These are phyloP conservation scores for Ophion ellenae DNA, from an alignment of 2,888 invertebrate genomes.

Conservation along the genomic window DNA sequence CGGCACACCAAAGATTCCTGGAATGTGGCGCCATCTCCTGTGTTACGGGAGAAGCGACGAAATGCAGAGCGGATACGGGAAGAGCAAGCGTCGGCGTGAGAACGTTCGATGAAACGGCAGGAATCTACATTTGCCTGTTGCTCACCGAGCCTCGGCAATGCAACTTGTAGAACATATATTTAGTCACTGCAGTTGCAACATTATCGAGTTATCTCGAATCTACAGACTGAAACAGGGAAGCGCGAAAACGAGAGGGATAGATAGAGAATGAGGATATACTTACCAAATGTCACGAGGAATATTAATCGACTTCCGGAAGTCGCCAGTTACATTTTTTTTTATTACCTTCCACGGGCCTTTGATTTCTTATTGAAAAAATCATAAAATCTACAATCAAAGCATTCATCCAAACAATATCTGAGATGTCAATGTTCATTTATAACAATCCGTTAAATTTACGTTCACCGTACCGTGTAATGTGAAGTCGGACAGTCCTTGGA, in stretches of 20 bases:
- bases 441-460: no score
- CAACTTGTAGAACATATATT: constrained; percentile 25
- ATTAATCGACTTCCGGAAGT: no score
- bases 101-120: constrained; percentile 74
- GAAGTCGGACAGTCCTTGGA: no score
- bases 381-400: no score
- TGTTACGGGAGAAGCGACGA: constrained; percentile 25
- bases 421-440: no score
- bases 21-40: constrained; percentile 72
- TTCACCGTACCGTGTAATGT: no score
- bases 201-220: constrained; percentile 43
- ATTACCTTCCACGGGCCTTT: no score
- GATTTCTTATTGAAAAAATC: no score
- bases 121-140: constrained; percentile 69
- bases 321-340: no score
- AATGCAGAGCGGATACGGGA: constrained; percentile 51
- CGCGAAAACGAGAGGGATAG: constrained; percentile 30
- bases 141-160: constrained; percentile 58
- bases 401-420: no score
- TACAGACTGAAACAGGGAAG: constrained; percentile 42
- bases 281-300: no score
- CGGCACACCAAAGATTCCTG: background rate
- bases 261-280: no score
- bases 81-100: constrained; percentile 48
- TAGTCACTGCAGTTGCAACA: constrained; percentile 43